Evolutionary conservation across 2,113 vertebrate species (phyloP), one percentile per base, ranked within the genome.

Genomic region (Martes martes): DNA sequence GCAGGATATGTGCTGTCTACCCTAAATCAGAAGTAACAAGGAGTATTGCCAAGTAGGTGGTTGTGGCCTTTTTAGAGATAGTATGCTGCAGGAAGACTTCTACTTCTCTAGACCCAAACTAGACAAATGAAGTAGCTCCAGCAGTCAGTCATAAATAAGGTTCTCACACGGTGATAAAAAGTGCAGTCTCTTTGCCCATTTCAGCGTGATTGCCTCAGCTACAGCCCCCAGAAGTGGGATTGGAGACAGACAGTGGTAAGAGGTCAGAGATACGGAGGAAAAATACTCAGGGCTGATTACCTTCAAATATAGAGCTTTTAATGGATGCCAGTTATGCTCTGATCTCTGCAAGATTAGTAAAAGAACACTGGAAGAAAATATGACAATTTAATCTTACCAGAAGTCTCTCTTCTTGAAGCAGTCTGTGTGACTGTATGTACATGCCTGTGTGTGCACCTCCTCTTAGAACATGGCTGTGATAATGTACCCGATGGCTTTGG

Each of bases 301-400:
- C 4, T 55, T 67, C 74, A 88, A 76, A 80, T 83, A 83, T 18
- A 11, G 91, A 90, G 52, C 19, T 94, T 88, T 93, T 79, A 95
- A 65, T 71, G 78, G 84, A 45, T 21, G 23, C 23, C 95, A 96
- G 92, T 47, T 98, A 96, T 95, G 73, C 26, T 79, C 95, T 98
- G 24, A 52, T 97, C 42, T 93, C 91, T 96, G 57, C 94, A 93
- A 96, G 31, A 83, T 80, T 94, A 95, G 79, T 96, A 97, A 97
- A 91, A 93, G 71, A 97, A 93, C 91, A 33, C 4, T 82, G 21
- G n/a, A 42, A 91, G 26, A 86, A 95, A 96, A 57, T 16, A 63
- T 28, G 86, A 97, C 85, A 90, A 86, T 91, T 94, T 90, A 65
- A 97, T 69, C 88, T 97, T 82, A 95, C 76, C 31, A 89, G 86